Conservation (phyloP, 2,888 invertebrate genomes). For the Mystacides longicornis region DNA sequence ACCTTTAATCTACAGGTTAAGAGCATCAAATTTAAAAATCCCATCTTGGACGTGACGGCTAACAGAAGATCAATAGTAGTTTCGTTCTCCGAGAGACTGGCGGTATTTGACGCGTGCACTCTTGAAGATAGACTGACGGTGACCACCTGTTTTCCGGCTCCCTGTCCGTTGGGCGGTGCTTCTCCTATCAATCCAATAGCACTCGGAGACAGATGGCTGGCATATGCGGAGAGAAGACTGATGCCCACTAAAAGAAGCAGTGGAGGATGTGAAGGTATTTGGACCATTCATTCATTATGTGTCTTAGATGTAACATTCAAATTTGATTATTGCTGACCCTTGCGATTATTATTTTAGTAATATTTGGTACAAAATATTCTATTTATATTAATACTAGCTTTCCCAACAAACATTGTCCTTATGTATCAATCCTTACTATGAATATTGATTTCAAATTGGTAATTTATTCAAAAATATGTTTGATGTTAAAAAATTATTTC, state of each 20-base stretch:
- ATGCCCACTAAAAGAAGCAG: conserved; percentile 70
- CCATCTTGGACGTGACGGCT: conserved; percentile 80
- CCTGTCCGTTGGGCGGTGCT: conserved; percentile 56
- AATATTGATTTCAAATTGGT: no score
- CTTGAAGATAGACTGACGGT: conserved; percentile 81
- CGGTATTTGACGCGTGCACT: conserved; percentile 83
- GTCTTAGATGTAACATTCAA: no score
- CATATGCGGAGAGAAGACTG: conserved; percentile 81
- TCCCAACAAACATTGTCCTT: no score
- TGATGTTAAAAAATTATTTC: no score
- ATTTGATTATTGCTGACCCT: no score
- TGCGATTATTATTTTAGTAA: no score
- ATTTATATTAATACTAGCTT: no score
- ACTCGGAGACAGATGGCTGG: conserved; percentile 77
- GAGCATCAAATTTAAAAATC: conserved; percentile 87
- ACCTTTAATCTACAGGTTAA: conserved; percentile 54
- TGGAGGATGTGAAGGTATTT: conserved; percentile 77
- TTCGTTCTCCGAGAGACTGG: conserved; percentile 82
- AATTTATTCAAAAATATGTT: no score
- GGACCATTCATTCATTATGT: no score
- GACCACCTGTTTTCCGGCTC: conserved; percentile 84
- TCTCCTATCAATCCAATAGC: conserved; percentile 69
- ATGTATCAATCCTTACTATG: no score
- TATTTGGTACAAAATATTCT: no score
- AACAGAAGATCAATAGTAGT: conserved; percentile 83